These are phyloP conservation scores for Calliopum simillimum DNA, from an alignment of 2,888 invertebrate genomes.

Conservation along the genomic window DNA sequence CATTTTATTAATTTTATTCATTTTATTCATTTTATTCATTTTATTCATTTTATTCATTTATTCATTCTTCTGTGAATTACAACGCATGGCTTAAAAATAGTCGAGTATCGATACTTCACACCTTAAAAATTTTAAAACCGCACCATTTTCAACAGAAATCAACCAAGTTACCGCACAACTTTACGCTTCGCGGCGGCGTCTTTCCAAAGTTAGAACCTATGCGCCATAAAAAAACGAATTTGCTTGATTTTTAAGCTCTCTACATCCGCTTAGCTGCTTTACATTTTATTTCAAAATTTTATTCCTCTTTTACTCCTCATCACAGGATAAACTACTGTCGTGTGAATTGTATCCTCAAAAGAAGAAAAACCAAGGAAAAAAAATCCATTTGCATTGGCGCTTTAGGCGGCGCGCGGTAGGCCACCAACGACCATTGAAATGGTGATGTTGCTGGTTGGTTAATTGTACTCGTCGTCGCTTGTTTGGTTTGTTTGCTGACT, in stretches of 20 bases:
- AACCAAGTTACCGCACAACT: neutral
- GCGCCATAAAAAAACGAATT: neutral
- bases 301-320: too few species aligned
- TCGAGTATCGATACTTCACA: too few species aligned
- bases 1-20: too few species aligned
- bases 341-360: too few species aligned
- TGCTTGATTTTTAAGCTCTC: neutral
- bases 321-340: too few species aligned
- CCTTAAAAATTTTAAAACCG: neutral
- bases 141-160: neutral
- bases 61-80: too few species aligned
- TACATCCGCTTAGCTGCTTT: neutral
- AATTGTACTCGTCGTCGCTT: conserved; percentile 41
- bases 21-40: too few species aligned
- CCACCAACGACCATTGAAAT: conserved; percentile 27
- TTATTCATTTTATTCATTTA: too few species aligned
- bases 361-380: neutral
- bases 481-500: conserved; percentile 38
- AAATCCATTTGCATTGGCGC: conserved; percentile 27
- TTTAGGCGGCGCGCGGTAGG: conserved; percentile 19
- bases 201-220: conserved; percentile 3
- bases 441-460: conserved; percentile 9
- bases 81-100: too few species aligned
- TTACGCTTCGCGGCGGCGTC: conserved; percentile 9
- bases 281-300: neutral